phyloP scores from a whole-genome alignment of 37 sponge, comb jelly and placozoan species.

The Spongia lamella region DNA sequence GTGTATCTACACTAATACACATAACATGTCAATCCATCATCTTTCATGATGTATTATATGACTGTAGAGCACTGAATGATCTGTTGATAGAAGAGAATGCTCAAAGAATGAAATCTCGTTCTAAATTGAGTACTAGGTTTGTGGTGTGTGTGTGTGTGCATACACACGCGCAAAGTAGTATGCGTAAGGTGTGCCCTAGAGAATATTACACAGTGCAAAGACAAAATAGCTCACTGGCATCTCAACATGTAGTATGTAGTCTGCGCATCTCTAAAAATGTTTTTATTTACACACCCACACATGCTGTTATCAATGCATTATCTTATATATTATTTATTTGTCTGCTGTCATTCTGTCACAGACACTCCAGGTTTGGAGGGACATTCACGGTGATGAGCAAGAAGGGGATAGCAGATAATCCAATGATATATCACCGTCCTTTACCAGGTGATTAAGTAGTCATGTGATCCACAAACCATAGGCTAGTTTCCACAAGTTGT shows the following conservation, averaged over 20 bases:
- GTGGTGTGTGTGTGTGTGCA: too few relatives aligned
- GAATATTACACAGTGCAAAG: too few relatives aligned
- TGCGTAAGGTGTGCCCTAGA: neutral
- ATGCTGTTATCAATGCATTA: too few relatives aligned
- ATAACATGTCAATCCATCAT: too few relatives aligned
- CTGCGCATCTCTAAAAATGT: too few relatives aligned
- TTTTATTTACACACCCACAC: too few relatives aligned
- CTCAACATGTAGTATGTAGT: too few relatives aligned
- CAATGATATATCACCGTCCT: constrained; percentile 67
- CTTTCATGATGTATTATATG: neutral
- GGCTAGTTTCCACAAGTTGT: too few relatives aligned
- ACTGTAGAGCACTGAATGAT: constrained; percentile 46
- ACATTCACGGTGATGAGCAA: constrained; percentile 59
- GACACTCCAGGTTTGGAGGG: constrained; percentile 86
- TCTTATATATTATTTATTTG: neutral
- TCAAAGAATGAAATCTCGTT: constrained; percentile 5
- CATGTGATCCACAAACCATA: constrained; percentile 1
- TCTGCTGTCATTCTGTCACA: neutral
- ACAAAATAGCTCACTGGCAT: too few relatives aligned
- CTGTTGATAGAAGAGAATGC: constrained; percentile 28
- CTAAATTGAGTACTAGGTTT: constrained; percentile 16
- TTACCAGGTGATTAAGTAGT: constrained; percentile 27
- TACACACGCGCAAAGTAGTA: too few relatives aligned
- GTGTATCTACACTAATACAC: too few relatives aligned
- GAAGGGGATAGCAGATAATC: constrained; percentile 56